These are phyloP conservation scores for Drosophila lowei DNA, from an alignment of 1,140 invertebrate species.

Conservation along the genomic window DNA sequence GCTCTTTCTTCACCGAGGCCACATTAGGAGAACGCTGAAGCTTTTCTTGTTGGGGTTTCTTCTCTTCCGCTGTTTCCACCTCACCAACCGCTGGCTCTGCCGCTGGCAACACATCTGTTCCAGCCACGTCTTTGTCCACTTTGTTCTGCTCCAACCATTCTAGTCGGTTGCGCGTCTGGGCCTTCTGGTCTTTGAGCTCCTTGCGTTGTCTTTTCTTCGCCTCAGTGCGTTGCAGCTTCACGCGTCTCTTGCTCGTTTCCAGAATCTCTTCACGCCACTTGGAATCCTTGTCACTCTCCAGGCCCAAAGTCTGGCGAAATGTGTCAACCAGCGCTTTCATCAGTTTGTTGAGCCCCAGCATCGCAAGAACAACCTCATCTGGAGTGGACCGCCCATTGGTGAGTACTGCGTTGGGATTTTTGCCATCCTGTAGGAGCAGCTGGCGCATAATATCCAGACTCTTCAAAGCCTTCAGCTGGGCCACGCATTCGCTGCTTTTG, in stretches of 20 bases:
- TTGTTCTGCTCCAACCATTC: slow-evolving; percentile 71
- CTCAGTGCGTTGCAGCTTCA: slow-evolving; percentile 60
- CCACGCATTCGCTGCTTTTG: slow-evolving; percentile 54
- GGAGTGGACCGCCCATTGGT: slow-evolving; percentile 70
- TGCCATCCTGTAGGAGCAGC: slow-evolving; percentile 53
- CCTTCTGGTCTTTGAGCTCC: slow-evolving; percentile 65
- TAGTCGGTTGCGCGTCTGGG: slow-evolving; percentile 53
- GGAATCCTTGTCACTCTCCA: slow-evolving; percentile 44
- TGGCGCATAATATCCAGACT: slow-evolving; percentile 52
- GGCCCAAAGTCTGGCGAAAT: slow-evolving; percentile 48
- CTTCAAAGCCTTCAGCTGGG: slow-evolving; percentile 59
- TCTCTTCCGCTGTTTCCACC: background rate
- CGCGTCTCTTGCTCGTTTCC: slow-evolving; percentile 65
- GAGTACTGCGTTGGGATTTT: slow-evolving; percentile 52
- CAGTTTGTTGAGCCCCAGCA: slow-evolving; percentile 67
- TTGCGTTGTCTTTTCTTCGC: slow-evolving; percentile 57
- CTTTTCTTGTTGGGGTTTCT: background rate
- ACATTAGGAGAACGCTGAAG: background rate
- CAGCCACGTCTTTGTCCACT: background rate
- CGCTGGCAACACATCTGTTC: background rate
- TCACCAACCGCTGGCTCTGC: background rate
- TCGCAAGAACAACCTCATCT: slow-evolving; percentile 69
- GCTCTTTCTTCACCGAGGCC: background rate
- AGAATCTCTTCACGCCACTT: slow-evolving; percentile 66
- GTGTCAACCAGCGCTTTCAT: slow-evolving; percentile 54